Evolutionary conservation across 2,797 vertebrate species (phyloP).

Genomic region (Gambelia wislizenii): DNA sequence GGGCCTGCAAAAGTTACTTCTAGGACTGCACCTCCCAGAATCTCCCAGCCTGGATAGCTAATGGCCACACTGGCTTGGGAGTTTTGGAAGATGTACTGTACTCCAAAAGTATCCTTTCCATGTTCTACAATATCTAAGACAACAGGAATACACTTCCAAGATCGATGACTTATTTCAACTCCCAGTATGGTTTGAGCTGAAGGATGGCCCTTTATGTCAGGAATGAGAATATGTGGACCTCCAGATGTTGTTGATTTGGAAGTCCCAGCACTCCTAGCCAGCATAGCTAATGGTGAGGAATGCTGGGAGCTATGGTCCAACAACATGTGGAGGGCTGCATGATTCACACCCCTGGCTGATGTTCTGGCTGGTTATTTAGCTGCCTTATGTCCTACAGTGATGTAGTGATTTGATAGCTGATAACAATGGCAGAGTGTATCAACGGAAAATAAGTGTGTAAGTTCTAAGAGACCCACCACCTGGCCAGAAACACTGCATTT

Average conservation of each 20-base stretch:
- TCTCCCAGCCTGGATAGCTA: no score
- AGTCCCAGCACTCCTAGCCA: no score
- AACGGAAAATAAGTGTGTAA: background rate
- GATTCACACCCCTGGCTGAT: background rate
- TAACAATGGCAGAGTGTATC: fast-evolving
- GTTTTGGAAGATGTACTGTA: no score
- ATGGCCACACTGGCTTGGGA: no score
- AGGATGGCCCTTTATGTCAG: background rate
- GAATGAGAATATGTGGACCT: no score
- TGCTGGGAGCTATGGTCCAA: no score
- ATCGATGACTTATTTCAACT: constrained; percentile 32
- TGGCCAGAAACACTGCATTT: background rate
- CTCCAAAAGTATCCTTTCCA: no score
- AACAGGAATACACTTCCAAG: constrained; percentile 30
- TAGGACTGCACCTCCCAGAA: no score
- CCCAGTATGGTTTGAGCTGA: background rate
- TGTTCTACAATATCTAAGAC: background rate
- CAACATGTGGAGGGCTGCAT: no score
- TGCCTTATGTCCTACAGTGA: background rate
- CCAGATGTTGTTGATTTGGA: no score
- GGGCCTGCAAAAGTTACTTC: no score
- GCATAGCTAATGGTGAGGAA: no score
- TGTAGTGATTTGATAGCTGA: background rate
- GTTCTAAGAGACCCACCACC: background rate
- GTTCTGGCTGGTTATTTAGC: constrained; percentile 26